These are phyloP conservation scores for Halcyon badia DNA, from an alignment of 2,797 vertebrate genomes.

Conservation along the genomic window DNA sequence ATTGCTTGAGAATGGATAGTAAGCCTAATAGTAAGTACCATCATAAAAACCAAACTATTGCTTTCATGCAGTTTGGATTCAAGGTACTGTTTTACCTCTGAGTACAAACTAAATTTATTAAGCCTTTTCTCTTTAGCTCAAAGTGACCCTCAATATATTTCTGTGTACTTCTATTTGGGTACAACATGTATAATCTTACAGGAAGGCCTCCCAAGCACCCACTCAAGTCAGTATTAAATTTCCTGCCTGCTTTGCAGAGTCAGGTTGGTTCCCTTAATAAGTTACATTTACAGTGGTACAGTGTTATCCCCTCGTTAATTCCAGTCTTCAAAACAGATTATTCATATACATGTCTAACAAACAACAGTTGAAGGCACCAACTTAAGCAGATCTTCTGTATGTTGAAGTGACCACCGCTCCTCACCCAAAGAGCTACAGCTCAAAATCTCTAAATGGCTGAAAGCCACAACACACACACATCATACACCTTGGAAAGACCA, in stretches of 20 bases:
- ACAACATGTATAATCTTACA: background rate
- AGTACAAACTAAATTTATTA: background rate
- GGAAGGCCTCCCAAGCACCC: background rate
- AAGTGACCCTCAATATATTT: background rate
- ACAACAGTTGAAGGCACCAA: background rate
- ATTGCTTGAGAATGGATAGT: background rate
- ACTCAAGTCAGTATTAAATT: background rate
- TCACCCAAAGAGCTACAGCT: background rate
- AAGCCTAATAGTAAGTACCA: background rate
- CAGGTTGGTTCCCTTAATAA: background rate
- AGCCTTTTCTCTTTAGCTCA: background rate
- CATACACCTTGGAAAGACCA: background rate
- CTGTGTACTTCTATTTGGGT: background rate
- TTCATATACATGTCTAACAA: background rate
- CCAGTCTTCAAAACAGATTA: background rate
- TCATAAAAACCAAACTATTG: background rate
- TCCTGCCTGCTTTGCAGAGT: fast-evolving
- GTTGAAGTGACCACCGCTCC: background rate
- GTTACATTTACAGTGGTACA: background rate
- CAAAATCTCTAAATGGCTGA: background rate
- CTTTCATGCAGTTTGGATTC: background rate
- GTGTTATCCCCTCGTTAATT: background rate
- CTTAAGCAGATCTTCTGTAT: background rate
- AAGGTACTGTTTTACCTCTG: background rate
- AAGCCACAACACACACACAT: too few species aligned